Conservation (phyloP, 2,888 invertebrate species). For the Dendrolimus houi region DNA sequence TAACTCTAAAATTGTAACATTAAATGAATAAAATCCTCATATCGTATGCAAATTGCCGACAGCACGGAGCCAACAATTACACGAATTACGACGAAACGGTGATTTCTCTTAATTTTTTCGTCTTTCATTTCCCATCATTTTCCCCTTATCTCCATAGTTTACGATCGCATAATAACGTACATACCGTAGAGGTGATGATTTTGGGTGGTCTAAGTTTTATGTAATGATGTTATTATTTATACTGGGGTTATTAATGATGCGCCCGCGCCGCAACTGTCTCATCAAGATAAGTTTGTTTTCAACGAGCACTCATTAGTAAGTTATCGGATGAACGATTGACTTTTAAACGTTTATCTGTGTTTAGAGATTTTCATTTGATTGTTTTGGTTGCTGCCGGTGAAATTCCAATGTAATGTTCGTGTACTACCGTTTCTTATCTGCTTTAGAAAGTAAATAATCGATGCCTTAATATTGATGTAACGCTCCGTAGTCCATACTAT, state of each 20-base stretch:
- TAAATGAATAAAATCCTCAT: constrained; percentile 65
- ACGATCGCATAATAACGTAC: constrained; percentile 42
- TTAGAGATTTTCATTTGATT: constrained; percentile 49
- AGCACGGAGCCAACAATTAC: constrained; percentile 49
- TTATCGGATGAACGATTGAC: constrained; percentile 63
- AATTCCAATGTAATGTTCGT: constrained; percentile 18
- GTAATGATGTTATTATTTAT: constrained; percentile 71
- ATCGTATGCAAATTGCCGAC: constrained; percentile 64
- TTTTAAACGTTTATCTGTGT: constrained; percentile 50
- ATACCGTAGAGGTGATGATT: constrained; percentile 61
- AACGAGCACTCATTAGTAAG: constrained; percentile 60
- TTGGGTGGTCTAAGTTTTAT: constrained; percentile 64
- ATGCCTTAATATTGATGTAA: background rate
- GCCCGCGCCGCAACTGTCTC: constrained; percentile 47
- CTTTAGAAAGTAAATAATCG: constrained; percentile 1
- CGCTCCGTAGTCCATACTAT: background rate
- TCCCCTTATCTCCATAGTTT: constrained; percentile 51
- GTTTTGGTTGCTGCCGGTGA: constrained; percentile 25
- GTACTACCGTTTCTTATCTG: constrained; percentile 5
- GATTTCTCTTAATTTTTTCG: constrained; percentile 55
- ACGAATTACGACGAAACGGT: constrained; percentile 14
- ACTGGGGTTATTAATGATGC: constrained; percentile 61
- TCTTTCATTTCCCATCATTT: constrained; percentile 43
- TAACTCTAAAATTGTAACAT: constrained; percentile 38
- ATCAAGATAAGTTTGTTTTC: constrained; percentile 69